Evolutionary conservation across 2,888 invertebrate genomes (phyloP).

Genomic region (Apotomis betuletana): DNA sequence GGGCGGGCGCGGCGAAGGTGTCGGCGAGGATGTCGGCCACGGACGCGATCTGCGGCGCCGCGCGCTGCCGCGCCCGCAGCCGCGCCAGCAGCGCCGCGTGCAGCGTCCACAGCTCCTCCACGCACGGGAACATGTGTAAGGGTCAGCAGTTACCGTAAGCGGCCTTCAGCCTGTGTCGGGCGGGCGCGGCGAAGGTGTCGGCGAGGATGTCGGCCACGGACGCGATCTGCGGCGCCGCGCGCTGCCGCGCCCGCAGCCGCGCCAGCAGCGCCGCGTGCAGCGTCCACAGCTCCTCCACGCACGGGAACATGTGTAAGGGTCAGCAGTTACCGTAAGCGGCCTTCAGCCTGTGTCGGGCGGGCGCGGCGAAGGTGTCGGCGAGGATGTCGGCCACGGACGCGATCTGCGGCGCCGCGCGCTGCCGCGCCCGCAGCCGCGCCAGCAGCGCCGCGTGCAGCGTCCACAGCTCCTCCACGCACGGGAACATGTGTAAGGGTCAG

Average conservation of each 20-base stretch:
- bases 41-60: conserved; percentile 87
- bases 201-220: conserved; percentile 94
- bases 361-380: conserved; percentile 78
- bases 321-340: conserved; percentile 89
- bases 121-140: conserved; percentile 95
- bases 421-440: conserved; percentile 87
- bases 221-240: conserved; percentile 86
- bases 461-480: conserved; percentile 92
- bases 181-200: conserved; percentile 70
- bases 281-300: conserved; percentile 92
- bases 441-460: conserved; percentile 92
- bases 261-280: conserved; percentile 91
- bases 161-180: conserved; percentile 85
- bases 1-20: conserved; percentile 68
- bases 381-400: conserved; percentile 93
- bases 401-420: conserved; percentile 87
- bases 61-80: conserved; percentile 87
- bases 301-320: conserved; percentile 97
- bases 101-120: conserved; percentile 92
- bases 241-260: conserved; percentile 88
- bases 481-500: no score
- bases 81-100: conserved; percentile 90
- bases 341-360: conserved; percentile 83
- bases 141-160: conserved; percentile 90
- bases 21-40: conserved; percentile 93